Evolutionary conservation across 2,888 invertebrate genomes (phyloP), one percentile per base, ranked within the genome.

Genomic region (Ichneumoninae sp.): DNA sequence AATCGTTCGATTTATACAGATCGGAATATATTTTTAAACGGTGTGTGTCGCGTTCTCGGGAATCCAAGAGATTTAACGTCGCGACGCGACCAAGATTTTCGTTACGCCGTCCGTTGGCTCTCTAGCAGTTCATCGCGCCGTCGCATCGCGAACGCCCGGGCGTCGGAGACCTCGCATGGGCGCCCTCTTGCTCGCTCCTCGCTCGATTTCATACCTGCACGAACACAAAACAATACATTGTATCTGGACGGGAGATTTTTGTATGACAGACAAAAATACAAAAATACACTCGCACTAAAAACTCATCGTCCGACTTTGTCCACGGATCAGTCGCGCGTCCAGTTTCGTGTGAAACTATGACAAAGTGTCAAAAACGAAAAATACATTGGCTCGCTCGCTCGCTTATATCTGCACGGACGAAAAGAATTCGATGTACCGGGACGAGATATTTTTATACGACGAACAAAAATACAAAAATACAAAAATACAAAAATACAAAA

Each of bases 281-380:
- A 40, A 40, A 40, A 40, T 8, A 3, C 4, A 33, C 5, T 5
- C 5, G 33, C 33, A 33, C 33, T 1, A 16, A 22, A 16, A 16
- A 30, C 26, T 8, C 30, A 16, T 66, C 57, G 60, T 19, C 30
- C 57, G 57, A 36, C n/a, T 19, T 52, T 52, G 33, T 33, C n/a
- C 60, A n/a, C 44, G 5, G 44, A 71, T 36, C 65, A 36, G 40
- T 54, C 70, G 66, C 44, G 44, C 36, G 60, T 60, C 57, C 63
- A 10, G 36, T 50, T 65, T 74, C 75, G 69, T 76, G 73, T 60
- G 69, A 77, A 54, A 69, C 80, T 84, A 88, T 83, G 40, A 54
- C 85, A 85, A 60, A 81, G 70, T 87, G 87, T 86, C 85, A 85
- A 83, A 54, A 85, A 88, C 85, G 87, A 88, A 87, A 85, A 86